A percentile compares a stretch with the other conserved stretches of the same genome.
These are phyloP conservation scores for Hoplodrina blanda DNA, from an alignment of 2,888 invertebrate species.

Conservation along the genomic window DNA sequence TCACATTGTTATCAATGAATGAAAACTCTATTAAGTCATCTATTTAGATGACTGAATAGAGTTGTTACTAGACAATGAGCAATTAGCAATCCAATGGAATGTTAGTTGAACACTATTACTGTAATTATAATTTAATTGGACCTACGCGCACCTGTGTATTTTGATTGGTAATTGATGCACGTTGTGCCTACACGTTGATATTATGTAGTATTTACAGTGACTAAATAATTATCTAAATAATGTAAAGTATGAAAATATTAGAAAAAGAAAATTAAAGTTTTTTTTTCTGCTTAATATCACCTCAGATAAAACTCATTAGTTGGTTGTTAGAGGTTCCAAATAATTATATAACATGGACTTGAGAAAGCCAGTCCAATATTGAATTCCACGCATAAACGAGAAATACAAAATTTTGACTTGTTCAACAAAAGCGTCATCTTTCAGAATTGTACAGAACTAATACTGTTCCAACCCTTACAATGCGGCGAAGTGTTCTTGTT, in stretches of 20 bases:
- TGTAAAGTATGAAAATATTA: too few species aligned
- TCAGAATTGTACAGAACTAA: constrained; percentile 21
- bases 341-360: neutral
- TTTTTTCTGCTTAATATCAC: too few species aligned
- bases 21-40: neutral
- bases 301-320: neutral
- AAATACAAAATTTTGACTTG: neutral
- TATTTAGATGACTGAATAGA: constrained; percentile 19
- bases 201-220: neutral
- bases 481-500: neutral
- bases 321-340: neutral
- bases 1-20: neutral
- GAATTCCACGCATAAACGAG: neutral
- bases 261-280: too few species aligned
- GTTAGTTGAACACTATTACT: constrained; percentile 13
- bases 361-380: neutral
- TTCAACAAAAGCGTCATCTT: constrained; percentile 36
- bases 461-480: constrained; percentile 10
- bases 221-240: neutral
- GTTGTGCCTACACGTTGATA: too few species aligned
- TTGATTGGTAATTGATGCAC: neutral
- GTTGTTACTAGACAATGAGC: constrained; percentile 18
- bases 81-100: constrained; percentile 26
- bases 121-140: constrained; percentile 38
- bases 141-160: constrained; percentile 17